Percentiles rank a stretch among this genome's conserved stretches.
phyloP scores from a whole-genome alignment of 2,113 vertebrate genomes.

The Gopherus flavomarginatus region DNA sequence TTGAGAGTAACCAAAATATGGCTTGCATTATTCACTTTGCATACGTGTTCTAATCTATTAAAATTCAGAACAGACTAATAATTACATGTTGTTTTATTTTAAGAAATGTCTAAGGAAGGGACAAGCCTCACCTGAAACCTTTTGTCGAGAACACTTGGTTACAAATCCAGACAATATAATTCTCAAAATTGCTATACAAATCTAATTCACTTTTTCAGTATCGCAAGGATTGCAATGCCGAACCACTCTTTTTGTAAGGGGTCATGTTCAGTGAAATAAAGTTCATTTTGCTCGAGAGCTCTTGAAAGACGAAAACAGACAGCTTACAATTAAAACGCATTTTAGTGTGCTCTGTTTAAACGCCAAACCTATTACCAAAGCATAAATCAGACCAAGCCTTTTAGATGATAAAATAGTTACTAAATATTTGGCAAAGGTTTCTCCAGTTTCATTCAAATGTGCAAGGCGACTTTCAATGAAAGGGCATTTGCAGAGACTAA shows the following conservation, averaged over 20 bases:
- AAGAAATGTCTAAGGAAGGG: not conserved
- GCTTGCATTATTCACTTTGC: not conserved
- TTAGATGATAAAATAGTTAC: not conserved
- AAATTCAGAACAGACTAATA: not conserved
- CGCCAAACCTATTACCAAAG: not conserved
- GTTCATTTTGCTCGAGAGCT: not conserved
- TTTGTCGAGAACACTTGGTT: not conserved
- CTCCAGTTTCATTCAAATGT: not conserved
- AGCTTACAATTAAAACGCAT: not conserved
- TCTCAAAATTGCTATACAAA: not conserved
- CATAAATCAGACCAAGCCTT: not conserved
- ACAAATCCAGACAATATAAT: not conserved
- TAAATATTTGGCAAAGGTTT: not conserved
- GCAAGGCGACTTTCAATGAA: not conserved
- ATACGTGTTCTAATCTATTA: not conserved
- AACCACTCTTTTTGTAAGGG: not conserved
- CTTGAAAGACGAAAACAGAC: not conserved
- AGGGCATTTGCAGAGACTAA: not conserved
- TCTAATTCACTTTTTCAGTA: not conserved
- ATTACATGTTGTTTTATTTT: not conserved
- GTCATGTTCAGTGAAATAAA: not conserved
- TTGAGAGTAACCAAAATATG: not conserved
- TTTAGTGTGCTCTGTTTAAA: not conserved
- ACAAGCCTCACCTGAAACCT: not conserved
- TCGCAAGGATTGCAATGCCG: not conserved